Conservation (phyloP, 2,797 vertebrate genomes). For the Fratercula arctica region DNA sequence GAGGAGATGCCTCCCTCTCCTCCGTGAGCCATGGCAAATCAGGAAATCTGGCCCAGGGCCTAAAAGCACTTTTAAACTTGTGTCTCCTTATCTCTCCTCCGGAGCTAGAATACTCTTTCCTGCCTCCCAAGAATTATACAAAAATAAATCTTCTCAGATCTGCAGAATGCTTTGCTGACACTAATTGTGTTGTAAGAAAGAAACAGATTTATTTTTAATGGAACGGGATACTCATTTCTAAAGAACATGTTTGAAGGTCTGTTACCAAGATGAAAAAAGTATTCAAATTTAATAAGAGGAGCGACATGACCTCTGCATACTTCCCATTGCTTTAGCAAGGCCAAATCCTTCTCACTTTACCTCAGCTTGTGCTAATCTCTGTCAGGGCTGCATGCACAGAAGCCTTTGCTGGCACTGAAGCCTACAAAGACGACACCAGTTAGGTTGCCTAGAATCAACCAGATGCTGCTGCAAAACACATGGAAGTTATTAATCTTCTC, state of each 20-base stretch:
- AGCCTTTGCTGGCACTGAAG: not conserved
- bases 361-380: not conserved
- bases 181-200: conserved; percentile 54
- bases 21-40: not conserved
- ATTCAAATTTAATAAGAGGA: conserved; percentile 42
- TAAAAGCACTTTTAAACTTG: conserved; percentile 36
- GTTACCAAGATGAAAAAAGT: conserved; percentile 40
- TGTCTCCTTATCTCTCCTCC: conserved; percentile 34
- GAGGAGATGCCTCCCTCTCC: not conserved
- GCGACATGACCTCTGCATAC: conserved; percentile 25
- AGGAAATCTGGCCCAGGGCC: conserved; percentile 21
- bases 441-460: not conserved
- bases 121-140: conserved; percentile 45
- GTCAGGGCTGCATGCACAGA: not conserved
- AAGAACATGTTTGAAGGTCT: not conserved
- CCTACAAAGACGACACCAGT: not conserved
- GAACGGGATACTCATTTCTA: conserved; percentile 46
- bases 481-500: not conserved
- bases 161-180: conserved; percentile 59
- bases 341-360: conserved; percentile 35
- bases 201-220: conserved; percentile 57
- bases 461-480: not conserved
- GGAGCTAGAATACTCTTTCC: conserved; percentile 24
- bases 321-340: conserved; percentile 37
- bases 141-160: conserved; percentile 38